Base-by-base conservation (phyloP, 2,888 invertebrate genomes). In the Atherix ibis region DNA sequence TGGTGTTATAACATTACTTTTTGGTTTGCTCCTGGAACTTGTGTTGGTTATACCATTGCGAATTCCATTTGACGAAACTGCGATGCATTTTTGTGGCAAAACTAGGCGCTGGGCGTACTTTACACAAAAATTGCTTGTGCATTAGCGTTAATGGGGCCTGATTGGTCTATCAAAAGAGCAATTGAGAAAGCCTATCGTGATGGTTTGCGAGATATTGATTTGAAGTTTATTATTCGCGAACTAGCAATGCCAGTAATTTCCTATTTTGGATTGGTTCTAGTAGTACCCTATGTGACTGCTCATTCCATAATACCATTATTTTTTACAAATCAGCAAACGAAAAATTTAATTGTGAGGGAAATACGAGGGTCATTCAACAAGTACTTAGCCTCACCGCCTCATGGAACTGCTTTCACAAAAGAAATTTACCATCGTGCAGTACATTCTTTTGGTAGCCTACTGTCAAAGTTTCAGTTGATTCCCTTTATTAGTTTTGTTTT, bases 111-210 rank as follows among this genome's bases (percentile, higher is more conserved):
- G 18, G 95, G 97, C 15, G 91, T 98, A 9, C 66, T 98, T 1
- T 95, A 97, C 57, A 92, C 94, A 2, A 98, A 98, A 67, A 95
- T 97, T 36, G 83, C 91, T 12, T 89, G 92, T 51, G 97, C 94
- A 1, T 68, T 92, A 16, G 89, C 89, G 0, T 82, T 97, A 76
- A 95, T 97, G 92, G 94, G 94, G 0, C 94, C 95, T 5, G 95
- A 95, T 64, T 92, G 94, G 83, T 76, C 81, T 56, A 65, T 98
- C 49, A 78, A 91, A 35, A 69, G 84, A 3, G 87, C 89, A 2
- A 80, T 97, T 31, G 97, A 98, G 54, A 74, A 84, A 48, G 83
- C 91, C 1, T 95, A 94, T 55, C 74, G 89, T 30, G 91, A 92
- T 51, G 97, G 95, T 1, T 73, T 94, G 28, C 67, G 92, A 10